A percentile compares a stretch with the other conserved stretches of the same genome.
Evolutionary conservation across 2,888 invertebrate genomes (phyloP).

Genomic region (Volucella inflata): DNA sequence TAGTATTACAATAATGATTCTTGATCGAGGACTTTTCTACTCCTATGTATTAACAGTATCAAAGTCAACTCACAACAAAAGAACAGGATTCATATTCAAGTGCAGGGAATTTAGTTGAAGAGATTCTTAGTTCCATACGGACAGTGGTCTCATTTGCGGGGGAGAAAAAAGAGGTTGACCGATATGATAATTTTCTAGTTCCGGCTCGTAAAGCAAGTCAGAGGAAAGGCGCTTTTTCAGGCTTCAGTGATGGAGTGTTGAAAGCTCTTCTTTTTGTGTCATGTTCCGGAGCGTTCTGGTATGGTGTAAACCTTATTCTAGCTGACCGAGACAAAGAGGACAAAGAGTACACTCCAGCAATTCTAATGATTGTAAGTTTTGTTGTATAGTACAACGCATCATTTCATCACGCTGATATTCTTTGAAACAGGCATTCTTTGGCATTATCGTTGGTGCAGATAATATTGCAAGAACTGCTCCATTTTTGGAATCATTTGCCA

Average conservation of each 20-base stretch:
- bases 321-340: slow-evolving; percentile 86
- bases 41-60: slow-evolving; percentile 84
- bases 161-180: slow-evolving; percentile 88
- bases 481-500: slow-evolving; percentile 90
- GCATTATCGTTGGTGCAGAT: slow-evolving; percentile 91
- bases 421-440: slow-evolving; percentile 86
- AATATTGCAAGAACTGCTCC: slow-evolving; percentile 91
- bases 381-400: background rate
- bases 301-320: slow-evolving; percentile 90
- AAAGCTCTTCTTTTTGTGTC: slow-evolving; percentile 90
- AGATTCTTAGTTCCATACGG: slow-evolving; percentile 89
- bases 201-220: slow-evolving; percentile 88
- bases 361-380: slow-evolving; percentile 88
- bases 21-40: background rate
- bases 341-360: slow-evolving; percentile 89
- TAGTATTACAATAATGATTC: background rate
- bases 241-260: slow-evolving; percentile 88
- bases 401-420: background rate
- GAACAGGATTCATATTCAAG: slow-evolving; percentile 90
- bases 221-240: slow-evolving; percentile 88
- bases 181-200: slow-evolving; percentile 85
- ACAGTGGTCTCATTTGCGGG: slow-evolving; percentile 93
- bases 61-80: slow-evolving; percentile 87
- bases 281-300: slow-evolving; percentile 92
- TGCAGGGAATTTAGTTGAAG: slow-evolving; percentile 91